These are phyloP conservation scores for Amblyornis subalaris DNA, from an alignment of 2,113 vertebrate genomes.

Conservation along the genomic window DNA sequence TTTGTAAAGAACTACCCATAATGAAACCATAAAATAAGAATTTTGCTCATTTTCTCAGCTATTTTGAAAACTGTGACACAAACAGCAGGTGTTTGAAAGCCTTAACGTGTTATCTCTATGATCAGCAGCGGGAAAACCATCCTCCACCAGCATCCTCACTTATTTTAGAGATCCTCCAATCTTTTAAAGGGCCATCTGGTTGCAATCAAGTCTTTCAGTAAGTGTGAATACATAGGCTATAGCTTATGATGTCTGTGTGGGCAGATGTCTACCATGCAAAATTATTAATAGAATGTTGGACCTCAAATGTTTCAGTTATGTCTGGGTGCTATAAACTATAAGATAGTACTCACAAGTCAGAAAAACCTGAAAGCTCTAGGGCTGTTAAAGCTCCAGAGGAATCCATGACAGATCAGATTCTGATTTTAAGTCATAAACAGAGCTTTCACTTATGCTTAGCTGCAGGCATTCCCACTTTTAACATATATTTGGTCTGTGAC, in stretches of 20 bases:
- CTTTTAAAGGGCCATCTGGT: not conserved
- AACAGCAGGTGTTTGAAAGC: slow-evolving; percentile 3
- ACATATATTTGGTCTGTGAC: not conserved
- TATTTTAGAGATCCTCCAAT: not conserved
- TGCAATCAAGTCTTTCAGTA: not conserved
- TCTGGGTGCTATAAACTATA: not conserved
- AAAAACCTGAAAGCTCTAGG: not conserved
- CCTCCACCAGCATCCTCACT: not conserved
- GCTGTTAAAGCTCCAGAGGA: not conserved
- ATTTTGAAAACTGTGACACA: slow-evolving; percentile 4
- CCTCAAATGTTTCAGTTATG: not conserved
- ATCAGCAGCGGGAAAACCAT: not conserved
- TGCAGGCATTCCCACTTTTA: not conserved
- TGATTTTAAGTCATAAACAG: not conserved
- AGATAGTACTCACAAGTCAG: not conserved
- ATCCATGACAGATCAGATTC: not conserved
- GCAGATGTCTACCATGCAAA: not conserved
- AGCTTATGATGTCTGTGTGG: not conserved
- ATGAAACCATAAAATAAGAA: not conserved
- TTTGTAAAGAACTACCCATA: not conserved
- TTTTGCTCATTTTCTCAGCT: not conserved
- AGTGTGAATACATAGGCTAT: not conserved
- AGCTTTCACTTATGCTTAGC: not conserved
- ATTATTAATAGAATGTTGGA: not conserved
- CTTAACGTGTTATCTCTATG: not conserved